Evolutionary conservation across 2,888 invertebrate species (phyloP).

Genomic region (Phrixothrix hirtus): DNA sequence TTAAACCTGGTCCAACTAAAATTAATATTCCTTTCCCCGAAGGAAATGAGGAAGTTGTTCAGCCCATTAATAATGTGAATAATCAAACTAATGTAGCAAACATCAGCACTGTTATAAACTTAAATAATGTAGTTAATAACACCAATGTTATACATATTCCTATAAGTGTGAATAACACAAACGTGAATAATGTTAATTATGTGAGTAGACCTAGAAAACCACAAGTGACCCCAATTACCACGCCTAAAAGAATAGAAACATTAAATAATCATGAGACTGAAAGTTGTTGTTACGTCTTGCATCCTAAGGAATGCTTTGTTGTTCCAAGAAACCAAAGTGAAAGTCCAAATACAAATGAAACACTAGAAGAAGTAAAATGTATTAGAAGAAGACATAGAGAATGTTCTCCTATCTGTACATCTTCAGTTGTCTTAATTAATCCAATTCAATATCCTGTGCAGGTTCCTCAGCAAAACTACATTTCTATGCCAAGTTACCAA

Average conservation of each 20-base stretch:
- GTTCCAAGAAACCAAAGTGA: slow-evolving; percentile 1
- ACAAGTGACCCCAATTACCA: too few relatives aligned
- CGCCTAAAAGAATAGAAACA: too few relatives aligned
- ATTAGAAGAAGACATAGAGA: slow-evolving; percentile 21
- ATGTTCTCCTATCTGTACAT: slow-evolving; percentile 29
- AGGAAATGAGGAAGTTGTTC: not conserved
- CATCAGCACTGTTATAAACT: slow-evolving; percentile 53
- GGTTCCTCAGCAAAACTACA: not conserved
- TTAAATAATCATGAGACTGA: slow-evolving; percentile 1
- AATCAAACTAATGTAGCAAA: slow-evolving; percentile 33
- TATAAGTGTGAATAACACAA: slow-evolving; percentile 51
- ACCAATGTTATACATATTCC: slow-evolving; percentile 54
- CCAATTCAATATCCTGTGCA: slow-evolving; percentile 5
- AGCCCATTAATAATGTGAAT: not conserved
- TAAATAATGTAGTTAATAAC: slow-evolving; percentile 54
- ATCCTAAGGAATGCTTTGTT: slow-evolving; percentile 25
- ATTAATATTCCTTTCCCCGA: slow-evolving; percentile 10
- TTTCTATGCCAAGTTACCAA: not conserved
- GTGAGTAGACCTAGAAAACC: not conserved
- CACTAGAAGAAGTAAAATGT: slow-evolving; percentile 11
- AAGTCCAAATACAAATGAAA: slow-evolving; percentile 1
- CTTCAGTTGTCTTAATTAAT: slow-evolving; percentile 19
- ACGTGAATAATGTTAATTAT: slow-evolving; percentile 45
- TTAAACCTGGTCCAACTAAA: slow-evolving; percentile 5
- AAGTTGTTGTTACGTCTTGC: slow-evolving; percentile 28